phyloP scores from a whole-genome alignment of 2,797 vertebrate species.

The Rhyacichthys aspro region DNA sequence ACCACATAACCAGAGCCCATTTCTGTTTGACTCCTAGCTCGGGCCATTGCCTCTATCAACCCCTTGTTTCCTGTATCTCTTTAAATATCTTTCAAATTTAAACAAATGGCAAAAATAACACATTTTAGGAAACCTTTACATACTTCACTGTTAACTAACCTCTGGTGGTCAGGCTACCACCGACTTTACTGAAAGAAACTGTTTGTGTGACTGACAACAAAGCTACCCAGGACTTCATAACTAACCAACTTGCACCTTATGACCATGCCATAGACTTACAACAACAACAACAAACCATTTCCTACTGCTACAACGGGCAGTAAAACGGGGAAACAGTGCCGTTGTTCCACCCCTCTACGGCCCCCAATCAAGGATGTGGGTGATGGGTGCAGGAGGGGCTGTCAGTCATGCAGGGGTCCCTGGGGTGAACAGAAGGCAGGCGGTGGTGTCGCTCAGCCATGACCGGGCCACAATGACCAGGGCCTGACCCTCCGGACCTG shows the following conservation, averaged over 20 bases:
- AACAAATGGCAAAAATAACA: too few species aligned
- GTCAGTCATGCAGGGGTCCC: conserved; percentile 77
- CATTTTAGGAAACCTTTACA: too few species aligned
- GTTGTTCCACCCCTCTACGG: conserved; percentile 56
- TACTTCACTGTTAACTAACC: too few species aligned
- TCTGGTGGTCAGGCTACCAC: too few species aligned
- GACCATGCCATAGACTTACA: conserved; percentile 21
- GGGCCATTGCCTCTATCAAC: too few species aligned
- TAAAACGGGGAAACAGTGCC: conserved; percentile 57
- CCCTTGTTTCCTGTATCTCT: too few species aligned
- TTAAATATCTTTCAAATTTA: too few species aligned
- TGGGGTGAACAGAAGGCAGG: conserved; percentile 80
- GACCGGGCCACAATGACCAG: conserved; percentile 80
- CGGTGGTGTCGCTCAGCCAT: conserved; percentile 80
- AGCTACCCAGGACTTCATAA: conserved; percentile 33
- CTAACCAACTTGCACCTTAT: conserved; percentile 43
- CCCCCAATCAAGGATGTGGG: conserved; percentile 74
- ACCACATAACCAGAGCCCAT: too few species aligned
- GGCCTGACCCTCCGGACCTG: conserved; percentile 74
- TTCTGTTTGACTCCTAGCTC: too few species aligned
- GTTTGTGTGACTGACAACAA: conserved; percentile 34
- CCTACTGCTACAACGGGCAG: conserved; percentile 45
- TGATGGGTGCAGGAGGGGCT: conserved; percentile 76
- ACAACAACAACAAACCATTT: conserved; percentile 36
- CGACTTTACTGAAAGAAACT: too few species aligned